These are phyloP conservation scores for Leptocoma aspasia DNA, from an alignment of 2,113 vertebrate species.

Conservation along the genomic window DNA sequence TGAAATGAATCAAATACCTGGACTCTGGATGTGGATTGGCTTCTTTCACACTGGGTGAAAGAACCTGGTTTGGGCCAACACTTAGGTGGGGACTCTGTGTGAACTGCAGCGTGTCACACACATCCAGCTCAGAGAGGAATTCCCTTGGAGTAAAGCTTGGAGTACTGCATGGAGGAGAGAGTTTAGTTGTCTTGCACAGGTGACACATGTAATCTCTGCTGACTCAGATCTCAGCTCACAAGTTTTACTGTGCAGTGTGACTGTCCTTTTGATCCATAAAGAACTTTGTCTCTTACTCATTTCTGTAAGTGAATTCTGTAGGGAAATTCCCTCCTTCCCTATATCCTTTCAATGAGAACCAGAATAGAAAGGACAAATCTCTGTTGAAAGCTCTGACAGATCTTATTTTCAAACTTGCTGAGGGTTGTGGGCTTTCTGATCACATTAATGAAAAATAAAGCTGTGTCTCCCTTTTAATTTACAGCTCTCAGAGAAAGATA, in stretches of 20 bases:
- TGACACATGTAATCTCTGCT: background rate
- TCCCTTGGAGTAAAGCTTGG: background rate
- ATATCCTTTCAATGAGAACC: background rate
- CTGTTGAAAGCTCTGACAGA: background rate
- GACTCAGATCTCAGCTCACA: background rate
- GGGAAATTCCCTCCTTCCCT: background rate
- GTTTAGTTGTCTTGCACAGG: background rate
- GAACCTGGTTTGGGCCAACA: background rate
- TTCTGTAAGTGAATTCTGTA: background rate
- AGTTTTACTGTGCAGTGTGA: background rate
- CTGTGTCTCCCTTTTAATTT: background rate
- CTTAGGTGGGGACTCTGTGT: background rate
- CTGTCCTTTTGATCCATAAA: background rate
- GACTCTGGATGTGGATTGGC: background rate
- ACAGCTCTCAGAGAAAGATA: slow-evolving; percentile 96
- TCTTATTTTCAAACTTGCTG: background rate
- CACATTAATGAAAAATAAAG: background rate
- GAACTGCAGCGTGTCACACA: accelerated
- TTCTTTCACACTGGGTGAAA: background rate
- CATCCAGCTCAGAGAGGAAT: background rate
- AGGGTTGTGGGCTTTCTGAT: background rate
- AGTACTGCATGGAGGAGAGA: background rate
- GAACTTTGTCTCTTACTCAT: background rate
- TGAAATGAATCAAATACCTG: background rate
- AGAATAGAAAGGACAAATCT: background rate